phyloP scores from a whole-genome alignment of 1,140 invertebrate species.

The Trigoniulus corallinus region DNA sequence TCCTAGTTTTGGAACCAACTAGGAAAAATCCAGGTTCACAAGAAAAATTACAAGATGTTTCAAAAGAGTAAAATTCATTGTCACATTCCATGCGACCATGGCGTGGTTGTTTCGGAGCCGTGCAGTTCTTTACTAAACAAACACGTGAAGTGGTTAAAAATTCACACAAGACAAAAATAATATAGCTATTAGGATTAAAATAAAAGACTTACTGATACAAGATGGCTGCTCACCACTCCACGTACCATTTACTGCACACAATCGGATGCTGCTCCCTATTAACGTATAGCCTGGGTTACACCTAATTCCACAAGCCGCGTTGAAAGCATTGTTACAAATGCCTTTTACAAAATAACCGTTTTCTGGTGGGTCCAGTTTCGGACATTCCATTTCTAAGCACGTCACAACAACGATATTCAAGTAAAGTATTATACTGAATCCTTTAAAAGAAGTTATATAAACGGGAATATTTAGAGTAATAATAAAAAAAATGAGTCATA shows the following conservation, averaged over 20 bases:
- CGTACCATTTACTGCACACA: conserved; percentile 42
- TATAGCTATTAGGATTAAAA: neutral
- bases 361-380: conserved; percentile 35
- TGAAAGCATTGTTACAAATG: conserved; percentile 43
- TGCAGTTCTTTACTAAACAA: conserved; percentile 42
- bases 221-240: conserved; percentile 44
- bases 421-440: too few species aligned
- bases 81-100: conserved; percentile 42
- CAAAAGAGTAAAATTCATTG: conserved; percentile 37
- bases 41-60: conserved; percentile 44
- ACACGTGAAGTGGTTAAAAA: neutral
- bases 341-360: conserved; percentile 50
- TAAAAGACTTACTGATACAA: conserved; percentile 37
- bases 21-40: conserved; percentile 45
- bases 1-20: conserved; percentile 42
- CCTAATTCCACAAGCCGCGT: conserved; percentile 48
- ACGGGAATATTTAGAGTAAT: too few species aligned
- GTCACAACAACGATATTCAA: neutral
- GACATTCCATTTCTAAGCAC: conserved; percentile 37
- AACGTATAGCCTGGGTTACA: conserved; percentile 47
- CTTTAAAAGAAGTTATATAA: too few species aligned
- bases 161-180: neutral
- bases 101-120: conserved; percentile 31
- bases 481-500: conserved; percentile 19
- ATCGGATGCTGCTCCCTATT: conserved; percentile 41